phyloP scores from a whole-genome alignment of 1,140 invertebrate species.

The Cecropterus lyciades region DNA sequence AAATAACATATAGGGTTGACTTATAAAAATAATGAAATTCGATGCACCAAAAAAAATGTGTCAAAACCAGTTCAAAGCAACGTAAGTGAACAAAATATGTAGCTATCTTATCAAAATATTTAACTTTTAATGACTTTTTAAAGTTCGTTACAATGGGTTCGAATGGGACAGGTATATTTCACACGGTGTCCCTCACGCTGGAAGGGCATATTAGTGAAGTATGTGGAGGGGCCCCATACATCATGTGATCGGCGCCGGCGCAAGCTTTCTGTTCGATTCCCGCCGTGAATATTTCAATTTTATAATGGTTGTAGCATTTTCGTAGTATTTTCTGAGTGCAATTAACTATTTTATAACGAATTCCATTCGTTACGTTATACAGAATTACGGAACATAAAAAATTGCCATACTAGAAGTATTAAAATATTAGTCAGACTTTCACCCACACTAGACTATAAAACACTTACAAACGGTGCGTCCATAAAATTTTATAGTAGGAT shows the following conservation, averaged over 20 bases:
- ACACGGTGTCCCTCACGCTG: conserved; percentile 50
- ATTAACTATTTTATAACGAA: conserved; percentile 37
- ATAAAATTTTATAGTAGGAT: conserved; percentile 71
- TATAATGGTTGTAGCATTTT: conserved; percentile 46
- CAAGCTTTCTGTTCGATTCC: conserved; percentile 64
- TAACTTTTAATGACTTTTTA: conserved; percentile 8
- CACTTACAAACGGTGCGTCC: conserved; percentile 59
- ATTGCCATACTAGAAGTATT: conserved; percentile 41
- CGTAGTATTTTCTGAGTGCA: conserved; percentile 32
- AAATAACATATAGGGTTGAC: too few relatives aligned
- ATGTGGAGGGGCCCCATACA: conserved; percentile 71
- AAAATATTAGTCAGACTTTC: conserved; percentile 60
- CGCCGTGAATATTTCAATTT: conserved; percentile 64
- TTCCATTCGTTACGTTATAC: conserved; percentile 39
- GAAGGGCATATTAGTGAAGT: conserved; percentile 73
- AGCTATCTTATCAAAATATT: neutral
- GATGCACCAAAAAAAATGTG: too few relatives aligned
- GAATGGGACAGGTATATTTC: conserved; percentile 68
- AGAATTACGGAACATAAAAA: conserved; percentile 44
- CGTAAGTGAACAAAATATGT: too few relatives aligned
- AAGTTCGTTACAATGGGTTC: conserved; percentile 25
- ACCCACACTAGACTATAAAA: conserved; percentile 56
- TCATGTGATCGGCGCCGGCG: conserved; percentile 72
- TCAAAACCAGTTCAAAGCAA: too few relatives aligned
- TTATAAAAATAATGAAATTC: too few relatives aligned